A percentile compares a stretch with the other conserved stretches of the same genome.
Evolutionary conservation across 2,113 vertebrate genomes (phyloP).

Genomic region (Poicephalus gulielmi): DNA sequence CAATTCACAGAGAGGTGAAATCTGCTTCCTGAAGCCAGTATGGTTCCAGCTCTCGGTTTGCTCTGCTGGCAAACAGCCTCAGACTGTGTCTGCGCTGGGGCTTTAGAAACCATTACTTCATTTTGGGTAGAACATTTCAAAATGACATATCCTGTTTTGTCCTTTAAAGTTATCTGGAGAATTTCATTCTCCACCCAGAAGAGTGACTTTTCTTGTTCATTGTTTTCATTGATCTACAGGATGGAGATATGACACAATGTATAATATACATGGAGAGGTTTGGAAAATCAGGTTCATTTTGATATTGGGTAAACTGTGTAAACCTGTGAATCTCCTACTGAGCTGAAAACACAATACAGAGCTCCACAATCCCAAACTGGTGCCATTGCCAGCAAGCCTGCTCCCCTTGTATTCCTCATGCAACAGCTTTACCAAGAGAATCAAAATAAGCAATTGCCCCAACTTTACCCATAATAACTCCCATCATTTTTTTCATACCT

Average conservation of each 20-base stretch:
- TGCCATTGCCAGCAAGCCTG: neutral
- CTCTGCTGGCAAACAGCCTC: neutral
- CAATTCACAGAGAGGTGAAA: neutral
- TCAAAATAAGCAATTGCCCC: neutral
- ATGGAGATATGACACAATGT: neutral
- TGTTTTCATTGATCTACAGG: neutral
- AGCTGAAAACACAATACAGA: neutral
- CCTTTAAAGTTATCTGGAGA: neutral
- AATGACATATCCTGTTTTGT: neutral
- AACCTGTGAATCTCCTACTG: neutral
- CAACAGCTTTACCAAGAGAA: neutral
- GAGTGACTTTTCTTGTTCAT: neutral
- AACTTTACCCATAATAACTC: neutral
- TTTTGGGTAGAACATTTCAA: neutral
- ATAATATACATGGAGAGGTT: neutral
- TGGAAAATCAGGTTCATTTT: neutral
- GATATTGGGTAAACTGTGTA: neutral
- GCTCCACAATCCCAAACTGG: neutral
- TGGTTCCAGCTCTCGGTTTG: neutral
- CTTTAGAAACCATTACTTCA: neutral
- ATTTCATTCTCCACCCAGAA: neutral
- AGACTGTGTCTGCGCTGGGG: neutral
- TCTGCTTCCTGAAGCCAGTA: neutral
- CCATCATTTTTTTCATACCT: neutral
- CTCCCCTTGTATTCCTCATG: neutral